Base-by-base conservation (phyloP, 2,797 vertebrate species). In the Chloroceryle amazona region DNA sequence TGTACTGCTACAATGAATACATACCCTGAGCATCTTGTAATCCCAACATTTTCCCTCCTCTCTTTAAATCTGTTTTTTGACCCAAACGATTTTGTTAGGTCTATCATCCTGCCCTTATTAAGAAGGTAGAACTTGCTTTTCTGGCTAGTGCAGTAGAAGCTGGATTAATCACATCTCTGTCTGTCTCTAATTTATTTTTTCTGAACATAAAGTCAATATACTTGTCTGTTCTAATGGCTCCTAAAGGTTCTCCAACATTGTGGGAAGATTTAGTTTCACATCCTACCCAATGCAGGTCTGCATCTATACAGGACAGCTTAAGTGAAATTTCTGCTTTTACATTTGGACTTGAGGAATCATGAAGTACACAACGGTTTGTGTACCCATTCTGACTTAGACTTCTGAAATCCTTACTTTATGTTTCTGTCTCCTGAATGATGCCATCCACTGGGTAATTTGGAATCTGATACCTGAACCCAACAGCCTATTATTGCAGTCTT, bases 21-120 rank as follows among this genome's bases (percentile, higher is more conserved):
- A 51, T 12, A 73, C 7, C 9, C 35, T 5, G 5, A 10, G 22
- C 37, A 46, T 16, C 20, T 35, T 41, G 26, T 5, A 51, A 26
- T 51, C 25, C 5, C 33, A 67, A 8, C 1, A 1, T n/a, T 47
- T 68, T 10, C 9, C 29, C 2, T 10, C 7, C 25, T 2, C 13
- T 14, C 8, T 72, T 46, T n/a, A 70, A 35, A 47, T 55, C 25
- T 41, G 11, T 7, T n/a, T 58, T 73, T 83, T 61, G 19, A 81
- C 58, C 8, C 13, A n/a, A 46, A 51, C n/a, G 0, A 58, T 51
- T 78, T 74, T 51, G 6, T 55, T 52, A 49, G 6, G 20, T 57
- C 39, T 68, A 75, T 37, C 12, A 66, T 37, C 61, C 47, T 61
- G 41, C 11, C 19, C 46, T 60, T 76, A n/a, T 26, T 74, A 73